These are phyloP conservation scores for Drosophila kambysellisi DNA, from an alignment of 2,888 invertebrate genomes.

Conservation along the genomic window DNA sequence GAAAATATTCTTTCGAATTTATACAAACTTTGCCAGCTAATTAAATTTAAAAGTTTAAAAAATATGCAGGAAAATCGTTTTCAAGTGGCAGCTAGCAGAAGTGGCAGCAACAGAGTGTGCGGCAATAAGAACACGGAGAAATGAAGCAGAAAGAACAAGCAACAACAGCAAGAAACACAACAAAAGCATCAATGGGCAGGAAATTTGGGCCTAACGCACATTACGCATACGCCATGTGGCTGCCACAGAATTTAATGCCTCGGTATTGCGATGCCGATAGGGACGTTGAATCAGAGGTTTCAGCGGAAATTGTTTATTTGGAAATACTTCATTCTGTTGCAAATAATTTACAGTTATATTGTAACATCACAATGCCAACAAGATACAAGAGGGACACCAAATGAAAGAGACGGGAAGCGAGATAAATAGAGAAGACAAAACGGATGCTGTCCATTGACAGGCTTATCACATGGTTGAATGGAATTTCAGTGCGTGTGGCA, in stretches of 20 bases:
- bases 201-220: slow-evolving; percentile 40
- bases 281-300: slow-evolving; percentile 35
- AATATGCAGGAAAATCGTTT: not conserved
- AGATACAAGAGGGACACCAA: not conserved
- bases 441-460: slow-evolving; percentile 39
- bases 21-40: not conserved
- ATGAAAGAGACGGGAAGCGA: not conserved
- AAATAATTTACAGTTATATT: slow-evolving; percentile 54
- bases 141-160: not conserved
- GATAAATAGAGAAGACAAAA: slow-evolving; percentile 2
- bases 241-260: slow-evolving; percentile 22
- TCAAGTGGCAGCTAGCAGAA: slow-evolving; percentile 11
- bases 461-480: slow-evolving; percentile 44
- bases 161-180: not conserved
- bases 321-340: slow-evolving; percentile 55
- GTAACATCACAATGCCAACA: slow-evolving; percentile 5
- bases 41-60: not conserved
- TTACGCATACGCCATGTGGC: slow-evolving; percentile 70
- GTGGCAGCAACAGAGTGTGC: slow-evolving; percentile 15
- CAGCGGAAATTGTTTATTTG: slow-evolving; percentile 61
- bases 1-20: not conserved
- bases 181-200: slow-evolving; percentile 21
- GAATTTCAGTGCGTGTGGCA: slow-evolving; percentile 13
- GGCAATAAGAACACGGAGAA: not conserved
- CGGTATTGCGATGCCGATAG: slow-evolving; percentile 41